Percentiles rank a stretch among this genome's conserved stretches.
phyloP scores from a whole-genome alignment of 2,113 vertebrate species.

The Patagioenas fasciata region DNA sequence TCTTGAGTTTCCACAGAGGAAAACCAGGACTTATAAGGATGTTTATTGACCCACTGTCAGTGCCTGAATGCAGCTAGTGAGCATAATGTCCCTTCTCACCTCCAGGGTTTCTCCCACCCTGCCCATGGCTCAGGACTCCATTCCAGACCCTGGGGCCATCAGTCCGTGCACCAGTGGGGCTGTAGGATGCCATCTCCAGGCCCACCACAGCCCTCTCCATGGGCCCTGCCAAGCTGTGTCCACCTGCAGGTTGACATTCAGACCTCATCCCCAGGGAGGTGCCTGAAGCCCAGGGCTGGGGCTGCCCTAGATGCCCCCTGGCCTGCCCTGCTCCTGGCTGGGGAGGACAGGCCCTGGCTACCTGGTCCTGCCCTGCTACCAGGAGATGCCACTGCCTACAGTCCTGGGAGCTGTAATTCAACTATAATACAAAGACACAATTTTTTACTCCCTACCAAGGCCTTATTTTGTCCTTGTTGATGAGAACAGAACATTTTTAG shows the following conservation, averaged over 20 bases:
- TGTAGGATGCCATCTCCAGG: background rate
- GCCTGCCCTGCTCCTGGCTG: background rate
- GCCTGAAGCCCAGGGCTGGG: background rate
- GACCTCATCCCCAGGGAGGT: background rate
- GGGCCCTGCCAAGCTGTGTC: accelerated
- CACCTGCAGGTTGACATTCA: accelerated
- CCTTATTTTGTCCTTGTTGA: background rate
- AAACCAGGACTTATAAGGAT: background rate
- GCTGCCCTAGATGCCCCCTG: accelerated
- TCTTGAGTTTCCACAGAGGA: background rate
- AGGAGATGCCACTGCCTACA: background rate
- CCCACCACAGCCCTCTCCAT: no score
- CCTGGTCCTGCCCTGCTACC: background rate
- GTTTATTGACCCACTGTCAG: background rate
- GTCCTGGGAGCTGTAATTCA: background rate
- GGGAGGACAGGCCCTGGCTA: background rate
- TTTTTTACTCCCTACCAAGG: background rate
- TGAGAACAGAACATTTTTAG: background rate
- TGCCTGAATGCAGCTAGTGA: accelerated
- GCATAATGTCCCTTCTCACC: accelerated
- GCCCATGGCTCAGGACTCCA: no score
- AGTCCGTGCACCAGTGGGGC: background rate
- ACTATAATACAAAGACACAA: background rate
- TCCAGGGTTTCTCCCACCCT: no score
- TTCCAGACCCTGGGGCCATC: background rate